phyloP scores from a whole-genome alignment of 2,797 vertebrate species.

The Coccyzus lansbergi region DNA sequence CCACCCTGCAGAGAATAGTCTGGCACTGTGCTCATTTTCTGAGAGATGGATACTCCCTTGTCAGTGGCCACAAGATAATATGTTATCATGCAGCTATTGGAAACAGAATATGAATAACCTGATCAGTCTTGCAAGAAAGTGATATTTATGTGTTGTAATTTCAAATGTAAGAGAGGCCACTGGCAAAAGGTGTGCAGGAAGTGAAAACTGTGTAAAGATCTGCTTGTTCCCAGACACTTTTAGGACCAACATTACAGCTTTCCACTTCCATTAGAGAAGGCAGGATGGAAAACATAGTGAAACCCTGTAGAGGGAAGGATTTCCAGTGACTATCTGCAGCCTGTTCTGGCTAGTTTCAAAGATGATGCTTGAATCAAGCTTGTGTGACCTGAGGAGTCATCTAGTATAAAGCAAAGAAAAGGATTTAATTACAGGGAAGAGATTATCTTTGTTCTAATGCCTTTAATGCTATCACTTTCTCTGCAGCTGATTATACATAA shows the following conservation, averaged over 20 bases:
- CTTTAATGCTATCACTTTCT: constrained; percentile 66
- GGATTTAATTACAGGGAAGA: constrained; percentile 70
- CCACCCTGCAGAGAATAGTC: not conserved
- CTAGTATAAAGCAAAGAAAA: not conserved
- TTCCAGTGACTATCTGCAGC: constrained; percentile 13
- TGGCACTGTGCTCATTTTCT: not conserved
- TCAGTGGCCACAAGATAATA: not conserved
- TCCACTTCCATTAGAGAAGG: not conserved
- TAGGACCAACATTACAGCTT: not conserved
- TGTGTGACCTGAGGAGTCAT: constrained; percentile 34
- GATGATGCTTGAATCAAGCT: constrained; percentile 18
- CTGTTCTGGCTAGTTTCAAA: constrained; percentile 29
- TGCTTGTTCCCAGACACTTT: not conserved
- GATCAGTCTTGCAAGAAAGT: not conserved
- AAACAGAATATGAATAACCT: not conserved
- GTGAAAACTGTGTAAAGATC: not conserved
- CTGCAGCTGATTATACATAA: constrained; percentile 56
- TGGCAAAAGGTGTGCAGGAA: not conserved
- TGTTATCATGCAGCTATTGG: not conserved
- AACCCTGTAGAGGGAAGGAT: not conserved
- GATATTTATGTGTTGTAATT: not conserved
- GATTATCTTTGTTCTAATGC: constrained; percentile 67
- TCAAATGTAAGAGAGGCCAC: not conserved
- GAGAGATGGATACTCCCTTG: not conserved
- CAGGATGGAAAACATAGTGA: not conserved